Evolutionary conservation across 2,797 vertebrate species (phyloP).

Genomic region (Geotria australis): DNA sequence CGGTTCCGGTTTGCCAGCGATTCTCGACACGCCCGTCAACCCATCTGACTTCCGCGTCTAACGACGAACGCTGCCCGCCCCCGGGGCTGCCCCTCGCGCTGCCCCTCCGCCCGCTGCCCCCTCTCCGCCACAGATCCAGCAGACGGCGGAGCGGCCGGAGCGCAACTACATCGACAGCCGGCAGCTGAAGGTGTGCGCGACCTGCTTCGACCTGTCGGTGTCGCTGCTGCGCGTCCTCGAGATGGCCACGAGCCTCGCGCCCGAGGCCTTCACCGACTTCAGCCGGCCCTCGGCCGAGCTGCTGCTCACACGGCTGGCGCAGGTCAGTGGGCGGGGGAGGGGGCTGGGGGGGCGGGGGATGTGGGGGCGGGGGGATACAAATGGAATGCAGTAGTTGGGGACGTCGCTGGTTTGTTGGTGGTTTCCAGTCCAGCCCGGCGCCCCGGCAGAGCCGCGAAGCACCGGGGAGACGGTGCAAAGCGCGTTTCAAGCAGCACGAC

Average conservation of each 20-base stretch:
- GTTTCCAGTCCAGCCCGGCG: too few species aligned
- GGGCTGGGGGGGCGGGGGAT: too few species aligned
- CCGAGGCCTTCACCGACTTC: conserved; percentile 81
- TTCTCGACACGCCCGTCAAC: too few species aligned
- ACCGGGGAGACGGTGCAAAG: too few species aligned
- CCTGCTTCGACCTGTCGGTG: conserved; percentile 94
- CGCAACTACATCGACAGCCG: conserved; percentile 88
- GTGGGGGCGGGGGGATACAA: too few species aligned
- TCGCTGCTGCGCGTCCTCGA: conserved; percentile 80
- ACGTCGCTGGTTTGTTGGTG: too few species aligned
- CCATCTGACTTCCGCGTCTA: too few species aligned
- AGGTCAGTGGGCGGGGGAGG: conserved; percentile 16
- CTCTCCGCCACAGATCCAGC: conserved; percentile 45
- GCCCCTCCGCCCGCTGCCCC: background rate
- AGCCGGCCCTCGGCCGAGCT: conserved; percentile 56
- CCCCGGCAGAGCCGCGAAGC: too few species aligned
- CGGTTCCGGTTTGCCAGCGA: too few species aligned
- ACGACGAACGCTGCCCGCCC: too few species aligned
- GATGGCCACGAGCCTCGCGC: conserved; percentile 74
- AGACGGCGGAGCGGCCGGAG: conserved; percentile 78
- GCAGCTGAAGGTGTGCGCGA: conserved; percentile 85
- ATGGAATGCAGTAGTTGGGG: too few species aligned
- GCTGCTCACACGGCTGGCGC: conserved; percentile 58
- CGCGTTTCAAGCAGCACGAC: too few species aligned
- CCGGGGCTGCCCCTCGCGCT: background rate